Evolutionary conservation across 2,797 vertebrate species (phyloP).

Genomic region (Platyrinchus mystaceus): DNA sequence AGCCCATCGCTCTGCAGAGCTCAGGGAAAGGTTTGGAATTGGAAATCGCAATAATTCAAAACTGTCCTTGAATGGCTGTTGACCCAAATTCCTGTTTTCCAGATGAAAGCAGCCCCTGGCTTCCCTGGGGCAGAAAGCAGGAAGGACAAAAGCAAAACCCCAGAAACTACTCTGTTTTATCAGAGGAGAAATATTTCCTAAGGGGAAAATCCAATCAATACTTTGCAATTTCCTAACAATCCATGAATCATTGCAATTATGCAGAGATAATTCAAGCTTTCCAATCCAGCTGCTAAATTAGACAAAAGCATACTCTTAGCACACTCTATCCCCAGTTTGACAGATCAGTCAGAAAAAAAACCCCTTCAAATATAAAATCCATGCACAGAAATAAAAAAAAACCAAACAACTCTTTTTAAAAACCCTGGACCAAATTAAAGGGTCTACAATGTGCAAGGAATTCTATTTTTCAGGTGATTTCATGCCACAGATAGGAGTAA

Average conservation of each 20-base stretch:
- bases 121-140: not conserved
- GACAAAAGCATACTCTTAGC: slow-evolving; percentile 1
- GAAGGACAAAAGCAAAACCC: slow-evolving; percentile 21
- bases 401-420: not conserved
- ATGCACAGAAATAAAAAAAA: not conserved
- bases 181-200: slow-evolving; percentile 50
- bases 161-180: slow-evolving; percentile 8
- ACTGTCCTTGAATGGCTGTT: not conserved
- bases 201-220: slow-evolving; percentile 60
- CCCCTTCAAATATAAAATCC: not conserved
- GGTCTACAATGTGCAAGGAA: not conserved
- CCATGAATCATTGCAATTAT: slow-evolving; percentile 55
- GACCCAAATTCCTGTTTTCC: slow-evolving; percentile 24
- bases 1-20: not conserved
- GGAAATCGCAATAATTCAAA: not conserved
- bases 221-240: slow-evolving; percentile 58
- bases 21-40: not conserved
- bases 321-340: not conserved
- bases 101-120: slow-evolving; percentile 11
- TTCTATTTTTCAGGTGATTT: not conserved
- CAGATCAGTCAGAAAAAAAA: not conserved
- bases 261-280: slow-evolving; percentile 61
- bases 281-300: slow-evolving; percentile 60
- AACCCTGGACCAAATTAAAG: not conserved
- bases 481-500: not conserved